Conservation (phyloP, 2,113 vertebrate genomes). For the Dicentrarchus labrax region DNA sequence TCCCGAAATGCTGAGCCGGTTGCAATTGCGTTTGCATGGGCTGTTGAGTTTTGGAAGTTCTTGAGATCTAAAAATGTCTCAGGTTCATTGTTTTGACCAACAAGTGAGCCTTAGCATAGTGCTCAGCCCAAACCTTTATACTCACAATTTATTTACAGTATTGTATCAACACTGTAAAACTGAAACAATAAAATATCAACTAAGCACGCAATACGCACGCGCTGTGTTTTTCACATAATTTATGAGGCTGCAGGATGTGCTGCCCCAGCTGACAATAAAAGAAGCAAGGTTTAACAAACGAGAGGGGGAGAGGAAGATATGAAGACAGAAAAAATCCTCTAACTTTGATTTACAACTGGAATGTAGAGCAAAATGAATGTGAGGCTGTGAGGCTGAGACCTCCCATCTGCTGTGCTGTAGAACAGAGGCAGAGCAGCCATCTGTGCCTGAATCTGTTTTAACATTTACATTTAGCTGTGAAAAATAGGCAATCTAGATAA, state of each 20-base stretch:
- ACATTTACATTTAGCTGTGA: constrained; percentile 67
- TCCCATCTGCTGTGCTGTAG: constrained; percentile 83
- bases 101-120: neutral
- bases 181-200: constrained; percentile 47
- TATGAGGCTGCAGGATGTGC: constrained; percentile 42
- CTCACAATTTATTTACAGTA: constrained; percentile 21
- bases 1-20: neutral
- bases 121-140: constrained; percentile 5
- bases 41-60: neutral
- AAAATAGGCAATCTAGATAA: constrained; percentile 60
- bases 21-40: neutral
- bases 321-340: constrained; percentile 46
- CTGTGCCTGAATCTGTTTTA: constrained; percentile 77
- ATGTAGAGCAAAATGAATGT: constrained; percentile 77
- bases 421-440: constrained; percentile 77
- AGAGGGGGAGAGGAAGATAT: constrained; percentile 44
- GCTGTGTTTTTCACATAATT: constrained; percentile 56
- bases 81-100: neutral
- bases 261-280: constrained; percentile 58
- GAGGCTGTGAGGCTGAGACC: constrained; percentile 79
- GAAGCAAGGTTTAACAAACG: constrained; percentile 62
- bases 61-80: constrained; percentile 2
- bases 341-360: constrained; percentile 83
- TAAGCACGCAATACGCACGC: constrained; percentile 1
- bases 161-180: constrained; percentile 21